These are phyloP conservation scores for Aphodius granarius DNA, from an alignment of 2,888 invertebrate genomes.

Conservation along the genomic window DNA sequence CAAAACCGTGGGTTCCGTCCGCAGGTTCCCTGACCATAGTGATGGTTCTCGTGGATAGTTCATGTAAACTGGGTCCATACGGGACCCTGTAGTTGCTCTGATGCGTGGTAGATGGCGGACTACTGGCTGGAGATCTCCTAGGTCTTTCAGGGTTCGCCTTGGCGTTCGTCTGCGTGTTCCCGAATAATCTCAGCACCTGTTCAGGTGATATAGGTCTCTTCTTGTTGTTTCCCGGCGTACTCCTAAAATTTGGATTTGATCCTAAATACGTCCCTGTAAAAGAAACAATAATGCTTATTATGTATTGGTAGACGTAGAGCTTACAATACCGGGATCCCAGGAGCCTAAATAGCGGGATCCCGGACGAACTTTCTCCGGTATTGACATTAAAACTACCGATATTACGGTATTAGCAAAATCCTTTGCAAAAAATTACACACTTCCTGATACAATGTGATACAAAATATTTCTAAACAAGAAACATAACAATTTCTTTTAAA, in stretches of 20 bases:
- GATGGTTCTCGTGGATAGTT: conserved; percentile 79
- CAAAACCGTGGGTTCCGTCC: conserved; percentile 82
- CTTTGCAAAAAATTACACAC: too few relatives aligned
- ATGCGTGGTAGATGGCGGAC: conserved; percentile 78
- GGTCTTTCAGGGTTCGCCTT: conserved; percentile 42
- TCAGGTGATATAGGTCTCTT: conserved; percentile 84
- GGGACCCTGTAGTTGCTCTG: conserved; percentile 57
- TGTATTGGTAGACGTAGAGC: not conserved
- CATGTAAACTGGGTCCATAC: conserved; percentile 67
- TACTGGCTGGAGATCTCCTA: conserved; percentile 69
- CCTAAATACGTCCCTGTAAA: conserved; percentile 70
- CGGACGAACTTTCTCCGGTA: too few relatives aligned
- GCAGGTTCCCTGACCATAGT: conserved; percentile 83
- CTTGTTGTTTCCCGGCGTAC: conserved; percentile 59
- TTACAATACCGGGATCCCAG: too few relatives aligned
- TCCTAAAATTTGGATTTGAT: conserved; percentile 61
- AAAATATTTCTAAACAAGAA: too few relatives aligned
- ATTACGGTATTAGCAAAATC: too few relatives aligned
- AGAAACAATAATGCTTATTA: conserved; percentile 42
- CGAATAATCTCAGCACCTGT: conserved; percentile 59
- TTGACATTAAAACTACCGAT: too few relatives aligned
- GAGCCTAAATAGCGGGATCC: too few relatives aligned
- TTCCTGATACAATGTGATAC: too few relatives aligned
- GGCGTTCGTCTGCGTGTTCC: conserved; percentile 42
- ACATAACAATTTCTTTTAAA: too few relatives aligned